phyloP scores from a whole-genome alignment of 1,140 invertebrate species.

The Drosophila albomicans region DNA sequence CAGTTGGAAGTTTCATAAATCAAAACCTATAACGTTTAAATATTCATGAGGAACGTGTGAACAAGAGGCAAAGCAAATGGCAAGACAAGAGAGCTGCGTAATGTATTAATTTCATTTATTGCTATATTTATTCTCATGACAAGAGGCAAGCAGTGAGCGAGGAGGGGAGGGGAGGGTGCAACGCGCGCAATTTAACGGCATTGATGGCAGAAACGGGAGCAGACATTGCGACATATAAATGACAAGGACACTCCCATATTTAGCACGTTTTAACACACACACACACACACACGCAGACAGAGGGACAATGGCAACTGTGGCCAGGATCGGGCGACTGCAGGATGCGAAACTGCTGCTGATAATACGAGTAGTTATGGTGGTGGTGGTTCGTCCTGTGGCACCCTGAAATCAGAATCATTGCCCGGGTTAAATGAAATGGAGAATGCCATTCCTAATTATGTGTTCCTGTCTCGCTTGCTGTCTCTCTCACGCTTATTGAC shows the following conservation, averaged over 20 bases:
- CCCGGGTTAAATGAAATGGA: conserved; percentile 82
- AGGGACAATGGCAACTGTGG: conserved; percentile 71
- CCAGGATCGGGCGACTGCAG: conserved; percentile 35
- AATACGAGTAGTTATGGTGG: conserved; percentile 30
- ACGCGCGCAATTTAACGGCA: conserved; percentile 42
- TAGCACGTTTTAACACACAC: conserved; percentile 73
- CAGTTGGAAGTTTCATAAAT: conserved; percentile 59
- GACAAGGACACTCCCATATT: conserved; percentile 85
- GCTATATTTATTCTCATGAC: conserved; percentile 73
- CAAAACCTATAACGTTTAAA: conserved; percentile 72
- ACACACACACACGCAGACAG: conserved; percentile 39
- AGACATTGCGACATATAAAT: conserved; percentile 82
- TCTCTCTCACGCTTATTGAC: conserved; percentile 15
- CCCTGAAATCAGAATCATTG: conserved; percentile 65
- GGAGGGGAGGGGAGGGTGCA: conserved; percentile 5
- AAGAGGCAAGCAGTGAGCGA: not conserved
- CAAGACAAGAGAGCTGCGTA: conserved; percentile 45
- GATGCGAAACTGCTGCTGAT: conserved; percentile 3
- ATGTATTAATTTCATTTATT: conserved; percentile 84
- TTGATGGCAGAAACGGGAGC: conserved; percentile 44
- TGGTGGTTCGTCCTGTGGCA: conserved; percentile 48
- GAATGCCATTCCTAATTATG: conserved; percentile 84
- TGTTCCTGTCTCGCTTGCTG: conserved; percentile 23
- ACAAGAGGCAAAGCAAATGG: conserved; percentile 33
- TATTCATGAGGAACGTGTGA: conserved; percentile 81